Percentiles rank a stretch among this genome's conserved stretches.
phyloP scores from a whole-genome alignment of 2,888 invertebrate genomes.

The Mesoligia furuncula region DNA sequence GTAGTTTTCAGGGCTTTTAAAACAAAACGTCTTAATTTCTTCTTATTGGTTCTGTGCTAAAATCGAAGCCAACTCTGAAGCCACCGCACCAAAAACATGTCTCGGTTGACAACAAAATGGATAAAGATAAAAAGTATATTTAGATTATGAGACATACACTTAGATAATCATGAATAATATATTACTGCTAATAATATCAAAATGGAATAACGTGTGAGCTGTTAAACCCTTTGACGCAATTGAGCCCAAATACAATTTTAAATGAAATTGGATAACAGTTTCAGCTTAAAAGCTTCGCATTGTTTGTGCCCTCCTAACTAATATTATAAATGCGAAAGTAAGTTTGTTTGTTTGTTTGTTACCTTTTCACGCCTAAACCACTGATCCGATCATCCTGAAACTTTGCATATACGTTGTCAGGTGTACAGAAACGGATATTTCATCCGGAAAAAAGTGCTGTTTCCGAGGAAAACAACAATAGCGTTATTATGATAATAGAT shows the following conservation, averaged over 20 bases:
- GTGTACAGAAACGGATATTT: too few species aligned
- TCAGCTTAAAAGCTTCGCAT: slow-evolving; percentile 11
- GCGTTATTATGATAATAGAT: too few species aligned
- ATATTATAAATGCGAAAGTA: too few species aligned
- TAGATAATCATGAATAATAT: neutral
- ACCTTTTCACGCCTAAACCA: too few species aligned
- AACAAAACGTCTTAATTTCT: neutral
- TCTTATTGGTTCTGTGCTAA: neutral
- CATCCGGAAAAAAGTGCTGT: too few species aligned
- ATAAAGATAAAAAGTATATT: neutral
- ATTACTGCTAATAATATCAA: neutral
- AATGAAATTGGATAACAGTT: slow-evolving; percentile 6
- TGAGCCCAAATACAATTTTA: neutral
- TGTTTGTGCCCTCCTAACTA: neutral
- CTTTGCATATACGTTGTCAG: too few species aligned
- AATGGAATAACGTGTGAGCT: neutral
- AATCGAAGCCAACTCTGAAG: slow-evolving; percentile 9
- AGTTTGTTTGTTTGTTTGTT: too few species aligned
- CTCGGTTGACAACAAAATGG: slow-evolving; percentile 7
- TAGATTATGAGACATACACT: neutral
- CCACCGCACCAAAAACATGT: neutral
- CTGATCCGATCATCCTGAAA: too few species aligned
- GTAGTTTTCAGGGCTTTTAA: too few species aligned
- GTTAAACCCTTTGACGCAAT: neutral
- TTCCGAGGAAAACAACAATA: too few species aligned